A percentile compares a stretch with the other conserved stretches of the same genome.
These are phyloP conservation scores for Orgyia antiqua DNA, from an alignment of 2,888 invertebrate genomes.

Conservation along the genomic window DNA sequence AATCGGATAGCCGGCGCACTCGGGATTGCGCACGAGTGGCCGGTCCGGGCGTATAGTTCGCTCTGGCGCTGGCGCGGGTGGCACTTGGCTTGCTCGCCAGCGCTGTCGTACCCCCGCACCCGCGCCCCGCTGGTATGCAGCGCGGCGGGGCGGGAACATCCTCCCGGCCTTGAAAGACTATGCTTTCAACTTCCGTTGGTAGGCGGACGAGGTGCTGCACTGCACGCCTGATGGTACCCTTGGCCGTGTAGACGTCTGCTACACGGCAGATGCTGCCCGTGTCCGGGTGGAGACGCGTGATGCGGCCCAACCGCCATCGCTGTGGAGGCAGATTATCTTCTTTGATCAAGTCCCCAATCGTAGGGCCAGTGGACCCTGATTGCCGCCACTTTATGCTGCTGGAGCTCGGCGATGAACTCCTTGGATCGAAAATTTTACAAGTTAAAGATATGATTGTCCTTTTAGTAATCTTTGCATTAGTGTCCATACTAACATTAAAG, in stretches of 20 bases:
- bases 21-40: no score
- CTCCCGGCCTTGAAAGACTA: background rate
- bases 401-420: no score
- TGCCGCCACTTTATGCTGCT: background rate
- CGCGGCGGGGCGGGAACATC: no score
- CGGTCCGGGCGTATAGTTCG: no score
- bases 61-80: no score
- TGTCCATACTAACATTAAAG: background rate
- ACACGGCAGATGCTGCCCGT: background rate
- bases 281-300: background rate
- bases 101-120: no score
- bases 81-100: no score
- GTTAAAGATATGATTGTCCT: background rate
- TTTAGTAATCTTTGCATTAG: background rate
- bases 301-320: slow-evolving; percentile 3
- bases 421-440: background rate
- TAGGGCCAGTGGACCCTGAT: background rate
- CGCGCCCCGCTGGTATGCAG: no score
- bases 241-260: slow-evolving; percentile 3
- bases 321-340: slow-evolving; percentile 1
- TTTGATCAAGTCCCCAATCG: slow-evolving; percentile 6
- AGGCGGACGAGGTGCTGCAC: slow-evolving; percentile 1
- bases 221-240: slow-evolving; percentile 1
- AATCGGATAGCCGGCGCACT: no score
- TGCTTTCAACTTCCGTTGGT: background rate